Evolutionary conservation across 1,140 invertebrate genomes (phyloP).

Genomic region (Hetaerina americana): DNA sequence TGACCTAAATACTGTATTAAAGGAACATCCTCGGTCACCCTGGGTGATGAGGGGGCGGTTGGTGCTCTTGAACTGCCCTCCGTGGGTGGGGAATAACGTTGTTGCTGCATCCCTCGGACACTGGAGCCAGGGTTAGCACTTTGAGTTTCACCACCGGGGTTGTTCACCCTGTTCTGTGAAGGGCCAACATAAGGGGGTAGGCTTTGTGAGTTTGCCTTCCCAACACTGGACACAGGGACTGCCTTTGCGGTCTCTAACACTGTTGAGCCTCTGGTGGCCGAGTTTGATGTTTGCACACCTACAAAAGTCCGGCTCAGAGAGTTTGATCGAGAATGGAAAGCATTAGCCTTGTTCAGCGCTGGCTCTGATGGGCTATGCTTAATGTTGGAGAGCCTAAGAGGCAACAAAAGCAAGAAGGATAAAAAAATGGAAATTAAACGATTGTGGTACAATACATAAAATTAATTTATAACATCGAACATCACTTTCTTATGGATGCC

Average conservation of each 20-base stretch:
- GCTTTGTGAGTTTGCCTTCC: neutral
- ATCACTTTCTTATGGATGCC: no score
- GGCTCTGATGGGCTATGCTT: slow-evolving; percentile 44
- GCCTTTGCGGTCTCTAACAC: neutral
- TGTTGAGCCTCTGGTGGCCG: neutral
- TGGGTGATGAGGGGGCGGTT: neutral
- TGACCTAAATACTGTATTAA: neutral
- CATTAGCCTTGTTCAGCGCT: slow-evolving; percentile 28
- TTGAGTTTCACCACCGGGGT: neutral
- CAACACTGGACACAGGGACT: neutral
- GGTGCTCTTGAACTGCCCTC: neutral
- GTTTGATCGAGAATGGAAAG: slow-evolving; percentile 14
- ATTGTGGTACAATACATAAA: no score
- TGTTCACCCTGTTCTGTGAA: neutral
- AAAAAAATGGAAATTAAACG: no score
- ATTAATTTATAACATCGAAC: no score
- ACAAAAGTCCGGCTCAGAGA: neutral
- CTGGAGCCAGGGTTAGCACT: neutral
- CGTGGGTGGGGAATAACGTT: neutral
- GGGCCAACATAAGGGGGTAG: neutral
- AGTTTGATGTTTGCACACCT: neutral
- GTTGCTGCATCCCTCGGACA: neutral
- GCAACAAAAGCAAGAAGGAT: slow-evolving; percentile 11
- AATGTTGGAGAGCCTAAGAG: slow-evolving; percentile 36
- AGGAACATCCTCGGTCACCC: neutral